A percentile compares a stretch with the other conserved stretches of the same genome.
These are phyloP conservation scores for Cactoblastis cactorum DNA, from an alignment of 2,888 invertebrate species.

Conservation along the genomic window DNA sequence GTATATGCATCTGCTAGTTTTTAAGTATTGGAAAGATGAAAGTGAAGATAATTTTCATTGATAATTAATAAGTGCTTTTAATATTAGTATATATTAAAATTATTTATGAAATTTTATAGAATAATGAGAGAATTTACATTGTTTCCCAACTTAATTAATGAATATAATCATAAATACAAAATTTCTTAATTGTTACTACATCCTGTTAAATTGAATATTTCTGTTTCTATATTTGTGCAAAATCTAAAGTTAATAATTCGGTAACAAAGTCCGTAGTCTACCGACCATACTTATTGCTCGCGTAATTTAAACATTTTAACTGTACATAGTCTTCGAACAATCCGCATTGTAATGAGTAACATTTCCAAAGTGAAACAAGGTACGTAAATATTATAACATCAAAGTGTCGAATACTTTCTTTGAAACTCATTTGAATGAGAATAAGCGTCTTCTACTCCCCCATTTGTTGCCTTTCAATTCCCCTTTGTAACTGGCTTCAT, in stretches of 20 bases:
- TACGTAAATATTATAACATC: conserved; percentile 33
- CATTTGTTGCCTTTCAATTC: conserved; percentile 69
- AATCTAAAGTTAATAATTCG: background rate
- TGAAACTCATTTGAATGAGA: conserved; percentile 68
- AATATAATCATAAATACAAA: too few relatives aligned
- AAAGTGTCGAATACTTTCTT: conserved; percentile 63
- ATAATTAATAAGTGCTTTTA: too few relatives aligned
- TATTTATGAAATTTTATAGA: too few relatives aligned
- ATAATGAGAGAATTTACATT: too few relatives aligned
- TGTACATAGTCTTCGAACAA: conserved; percentile 15
- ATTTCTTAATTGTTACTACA: too few relatives aligned
- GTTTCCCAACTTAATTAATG: too few relatives aligned
- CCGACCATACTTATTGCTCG: background rate
- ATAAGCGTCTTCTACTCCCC: conserved; percentile 51
- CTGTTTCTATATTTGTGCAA: too few relatives aligned
- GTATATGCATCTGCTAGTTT: too few relatives aligned
- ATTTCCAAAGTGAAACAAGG: conserved; percentile 26
- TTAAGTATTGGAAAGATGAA: too few relatives aligned
- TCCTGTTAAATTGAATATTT: too few relatives aligned
- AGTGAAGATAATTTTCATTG: too few relatives aligned
- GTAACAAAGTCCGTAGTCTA: background rate
- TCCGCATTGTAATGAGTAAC: conserved; percentile 23
- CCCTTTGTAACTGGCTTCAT: conserved; percentile 49
- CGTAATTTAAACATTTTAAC: conserved; percentile 7
- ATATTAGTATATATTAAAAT: too few relatives aligned